These are phyloP conservation scores for Rafetus swinhoei DNA, from an alignment of 2,113 vertebrate species.

Conservation along the genomic window DNA sequence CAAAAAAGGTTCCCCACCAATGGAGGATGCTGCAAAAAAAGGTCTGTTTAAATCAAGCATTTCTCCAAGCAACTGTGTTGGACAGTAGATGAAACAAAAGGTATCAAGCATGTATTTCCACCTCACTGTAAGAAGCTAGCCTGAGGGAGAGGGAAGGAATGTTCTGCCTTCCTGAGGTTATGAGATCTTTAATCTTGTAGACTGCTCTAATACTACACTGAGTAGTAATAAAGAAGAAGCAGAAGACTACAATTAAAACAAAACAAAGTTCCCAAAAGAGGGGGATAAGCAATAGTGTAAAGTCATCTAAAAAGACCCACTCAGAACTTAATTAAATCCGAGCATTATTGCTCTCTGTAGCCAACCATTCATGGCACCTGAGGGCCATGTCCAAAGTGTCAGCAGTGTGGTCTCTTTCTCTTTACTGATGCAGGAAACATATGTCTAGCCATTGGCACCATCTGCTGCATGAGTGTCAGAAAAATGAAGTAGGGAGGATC, in stretches of 20 bases:
- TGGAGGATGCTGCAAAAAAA: background rate
- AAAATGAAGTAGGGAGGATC: background rate
- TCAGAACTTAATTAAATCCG: background rate
- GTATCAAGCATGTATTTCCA: background rate
- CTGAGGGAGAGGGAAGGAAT: background rate
- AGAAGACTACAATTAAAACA: background rate
- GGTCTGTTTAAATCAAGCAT: background rate
- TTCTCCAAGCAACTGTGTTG: background rate
- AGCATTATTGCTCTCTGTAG: background rate
- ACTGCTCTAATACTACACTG: background rate
- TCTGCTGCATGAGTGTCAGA: background rate
- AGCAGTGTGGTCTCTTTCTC: background rate
- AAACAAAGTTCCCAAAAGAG: background rate
- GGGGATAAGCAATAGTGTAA: background rate
- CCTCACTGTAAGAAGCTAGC: background rate
- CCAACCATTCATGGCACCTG: rapidly evolving
- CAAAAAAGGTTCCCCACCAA: no score
- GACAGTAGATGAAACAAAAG: background rate
- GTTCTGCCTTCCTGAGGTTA: background rate
- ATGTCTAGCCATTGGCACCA: background rate
- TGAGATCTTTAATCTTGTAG: background rate
- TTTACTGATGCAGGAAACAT: background rate
- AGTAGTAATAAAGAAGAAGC: background rate
- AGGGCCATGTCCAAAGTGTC: rapidly evolving
- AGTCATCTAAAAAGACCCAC: background rate